Evolutionary conservation across 64 coral and sea anemone species (phyloP).

Genomic region (Astreopora myriophthalma): DNA sequence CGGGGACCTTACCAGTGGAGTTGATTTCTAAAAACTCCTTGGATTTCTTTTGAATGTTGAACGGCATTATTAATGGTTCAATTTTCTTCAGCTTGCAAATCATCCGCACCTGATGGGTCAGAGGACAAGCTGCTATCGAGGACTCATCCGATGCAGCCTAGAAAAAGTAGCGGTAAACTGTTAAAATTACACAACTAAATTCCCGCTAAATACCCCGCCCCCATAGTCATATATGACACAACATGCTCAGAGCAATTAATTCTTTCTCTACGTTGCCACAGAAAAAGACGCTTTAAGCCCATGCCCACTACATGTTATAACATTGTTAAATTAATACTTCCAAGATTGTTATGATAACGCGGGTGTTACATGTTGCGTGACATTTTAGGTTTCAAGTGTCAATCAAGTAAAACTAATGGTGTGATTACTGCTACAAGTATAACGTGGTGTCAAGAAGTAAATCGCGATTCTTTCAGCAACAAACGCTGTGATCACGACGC

Average conservation of each 20-base stretch:
- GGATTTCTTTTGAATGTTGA: conserved; percentile 51
- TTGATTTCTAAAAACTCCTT: conserved; percentile 27
- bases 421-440: background rate
- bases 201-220: background rate
- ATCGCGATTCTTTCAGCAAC: background rate
- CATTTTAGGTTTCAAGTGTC: too few species aligned
- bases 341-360: too few species aligned
- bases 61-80: background rate
- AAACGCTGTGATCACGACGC: conserved; percentile 2
- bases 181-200: background rate
- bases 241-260: too few species aligned
- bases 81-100: conserved; percentile 25
- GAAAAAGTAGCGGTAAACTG: background rate
- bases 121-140: conserved; percentile 29
- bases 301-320: too few species aligned
- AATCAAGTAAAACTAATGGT: too few species aligned
- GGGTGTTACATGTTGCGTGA: too few species aligned
- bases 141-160: conserved; percentile 29
- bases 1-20: conserved; percentile 22
- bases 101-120: conserved; percentile 40
- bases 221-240: too few species aligned
- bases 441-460: background rate
- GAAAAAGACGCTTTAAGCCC: too few species aligned
- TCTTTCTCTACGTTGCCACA: too few species aligned
- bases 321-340: too few species aligned